Percentiles rank a stretch among this genome's conserved stretches.
Evolutionary conservation across 2,797 vertebrate genomes (phyloP).

Genomic region (Cryptoblepharus egeriae): DNA sequence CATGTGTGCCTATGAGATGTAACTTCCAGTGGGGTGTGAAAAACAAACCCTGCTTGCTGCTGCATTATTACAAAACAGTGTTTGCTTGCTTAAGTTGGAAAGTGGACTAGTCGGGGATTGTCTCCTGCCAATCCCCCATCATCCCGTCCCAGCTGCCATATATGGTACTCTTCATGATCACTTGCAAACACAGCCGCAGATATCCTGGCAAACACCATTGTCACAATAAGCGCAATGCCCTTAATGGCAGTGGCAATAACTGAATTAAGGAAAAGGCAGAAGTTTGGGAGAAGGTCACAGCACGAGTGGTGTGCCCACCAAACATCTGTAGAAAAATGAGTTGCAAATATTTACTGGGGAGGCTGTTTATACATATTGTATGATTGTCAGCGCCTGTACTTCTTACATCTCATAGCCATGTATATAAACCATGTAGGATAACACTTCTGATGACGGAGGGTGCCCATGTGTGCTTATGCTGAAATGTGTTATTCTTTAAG

Average conservation of each 20-base stretch:
- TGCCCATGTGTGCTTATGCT: too few species aligned
- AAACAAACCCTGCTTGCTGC: background rate
- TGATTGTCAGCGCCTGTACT: too few species aligned
- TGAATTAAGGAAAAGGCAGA: background rate
- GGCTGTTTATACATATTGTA: too few species aligned
- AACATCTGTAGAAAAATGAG: background rate
- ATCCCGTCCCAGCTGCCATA: background rate
- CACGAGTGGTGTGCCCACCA: background rate
- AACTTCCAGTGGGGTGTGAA: too few species aligned
- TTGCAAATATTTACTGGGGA: background rate
- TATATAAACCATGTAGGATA: too few species aligned
- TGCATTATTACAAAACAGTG: background rate
- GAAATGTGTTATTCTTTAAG: too few species aligned
- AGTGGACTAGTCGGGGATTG: background rate
- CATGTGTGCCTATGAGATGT: background rate
- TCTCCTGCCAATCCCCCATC: background rate
- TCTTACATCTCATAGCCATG: too few species aligned
- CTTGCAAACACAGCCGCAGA: background rate
- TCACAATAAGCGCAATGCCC: background rate
- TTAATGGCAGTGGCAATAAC: background rate
- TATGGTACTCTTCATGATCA: too few species aligned
- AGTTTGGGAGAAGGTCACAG: background rate
- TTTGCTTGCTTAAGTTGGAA: background rate
- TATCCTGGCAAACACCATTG: background rate
- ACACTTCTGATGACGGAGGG: too few species aligned